Base-by-base conservation (phyloP, 2,888 invertebrate species). In the Pterostichus niger region DNA sequence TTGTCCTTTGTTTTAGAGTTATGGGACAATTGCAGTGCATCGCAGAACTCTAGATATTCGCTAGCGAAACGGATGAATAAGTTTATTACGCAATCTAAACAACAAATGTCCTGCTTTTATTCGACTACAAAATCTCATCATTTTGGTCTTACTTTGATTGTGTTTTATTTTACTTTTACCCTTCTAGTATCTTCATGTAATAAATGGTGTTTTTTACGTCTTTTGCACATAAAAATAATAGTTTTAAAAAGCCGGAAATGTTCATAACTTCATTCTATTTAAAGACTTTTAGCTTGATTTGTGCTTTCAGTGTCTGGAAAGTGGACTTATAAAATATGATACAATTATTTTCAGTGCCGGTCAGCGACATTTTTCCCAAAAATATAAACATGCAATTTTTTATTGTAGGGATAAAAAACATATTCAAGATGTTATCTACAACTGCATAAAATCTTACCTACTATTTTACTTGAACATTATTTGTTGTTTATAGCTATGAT, bases 21-120 rank as follows among this genome's bases (percentile, higher is more conserved):
- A 15, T 49, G 10, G 11, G n/a, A 64, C 68, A 71, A 71, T 71
- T 71, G 68, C 68, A 44, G 17, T 71, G 40, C 40, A 71, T 56
- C 68, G 44, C 17, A 40, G 46, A 17, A 44, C 9, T 71, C 44
- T 44, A 71, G 68, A 64, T 64, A 64, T 35, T 33, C 31, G n/a
- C 59, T 9, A 9, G 31, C n/a, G 31, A 15, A 40, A 44, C 17
- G 68, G 40, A 71, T 71, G 68, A 64, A 64, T 64, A 64, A 17
- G 56, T 56, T 56, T 56, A 56, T 56, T 17, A 17, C 56, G 56
- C 56, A 56, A 56, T 56, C 56, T 56, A 56, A 56, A 56, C 56
- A 56, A 56, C 56, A 56, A 56, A 56, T 56, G 56, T 17, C 56
- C 56, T 17, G 56, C 17, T 52, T 56, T 56, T 56, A 56, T 56